Evolutionary conservation across 1,140 invertebrate species (phyloP).

Genomic region (Saccostrea cuccullata): DNA sequence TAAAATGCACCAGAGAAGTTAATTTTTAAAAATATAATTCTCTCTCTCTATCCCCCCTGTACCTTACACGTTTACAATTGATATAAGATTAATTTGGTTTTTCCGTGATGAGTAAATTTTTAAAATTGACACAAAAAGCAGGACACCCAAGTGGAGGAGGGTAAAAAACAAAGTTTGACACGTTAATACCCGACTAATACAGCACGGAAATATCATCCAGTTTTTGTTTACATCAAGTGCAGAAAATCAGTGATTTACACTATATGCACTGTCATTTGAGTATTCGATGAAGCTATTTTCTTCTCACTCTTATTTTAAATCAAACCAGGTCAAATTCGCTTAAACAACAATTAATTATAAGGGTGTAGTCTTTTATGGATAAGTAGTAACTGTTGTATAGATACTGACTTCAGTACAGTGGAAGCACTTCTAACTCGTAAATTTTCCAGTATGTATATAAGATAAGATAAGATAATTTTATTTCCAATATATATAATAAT

Average conservation of each 20-base stretch:
- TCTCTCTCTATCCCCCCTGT: neutral
- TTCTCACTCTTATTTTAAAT: neutral
- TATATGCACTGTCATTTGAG: neutral
- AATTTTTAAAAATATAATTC: neutral
- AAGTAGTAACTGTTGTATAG: neutral
- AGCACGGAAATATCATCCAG: neutral
- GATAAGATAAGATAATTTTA: too few species aligned
- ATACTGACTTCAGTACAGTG: too few species aligned
- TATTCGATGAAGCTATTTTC: neutral
- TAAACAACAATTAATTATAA: neutral
- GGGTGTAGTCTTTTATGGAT: neutral
- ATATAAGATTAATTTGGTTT: neutral
- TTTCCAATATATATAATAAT: too few species aligned
- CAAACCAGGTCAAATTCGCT: neutral
- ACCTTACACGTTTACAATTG: neutral
- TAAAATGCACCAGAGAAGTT: too few species aligned
- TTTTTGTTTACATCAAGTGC: neutral
- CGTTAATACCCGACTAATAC: neutral
- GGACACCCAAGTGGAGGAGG: neutral
- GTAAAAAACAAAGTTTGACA: neutral
- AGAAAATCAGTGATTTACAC: neutral
- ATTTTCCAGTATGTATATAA: too few species aligned
- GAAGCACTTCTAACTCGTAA: too few species aligned
- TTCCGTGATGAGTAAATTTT: neutral
- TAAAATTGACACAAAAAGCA: neutral